These are phyloP conservation scores for Gallinago jamesoni DNA, from an alignment of 2,113 vertebrate species.

Conservation along the genomic window DNA sequence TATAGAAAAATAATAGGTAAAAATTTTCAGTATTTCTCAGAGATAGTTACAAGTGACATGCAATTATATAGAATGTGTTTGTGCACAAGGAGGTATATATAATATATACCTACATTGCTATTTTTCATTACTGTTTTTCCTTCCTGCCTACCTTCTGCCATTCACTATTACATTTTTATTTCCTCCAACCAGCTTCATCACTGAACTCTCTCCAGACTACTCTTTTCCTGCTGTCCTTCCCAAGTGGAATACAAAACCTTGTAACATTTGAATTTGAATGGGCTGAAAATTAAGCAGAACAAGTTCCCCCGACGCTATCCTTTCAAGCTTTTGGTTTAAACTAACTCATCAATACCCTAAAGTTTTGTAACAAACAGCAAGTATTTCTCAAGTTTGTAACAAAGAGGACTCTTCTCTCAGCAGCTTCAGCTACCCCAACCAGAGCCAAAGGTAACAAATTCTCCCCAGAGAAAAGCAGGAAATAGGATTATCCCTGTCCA, in stretches of 20 bases:
- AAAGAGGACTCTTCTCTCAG: neutral
- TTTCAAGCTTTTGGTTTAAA: conserved; percentile 30
- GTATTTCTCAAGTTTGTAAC: neutral
- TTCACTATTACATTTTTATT: neutral
- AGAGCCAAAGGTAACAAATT: conserved; percentile 35
- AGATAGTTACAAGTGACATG: neutral
- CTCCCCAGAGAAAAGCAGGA: conserved; percentile 27
- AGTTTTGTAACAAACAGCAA: neutral
- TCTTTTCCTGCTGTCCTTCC: neutral
- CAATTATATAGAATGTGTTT: neutral
- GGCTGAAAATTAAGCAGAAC: conserved; percentile 36
- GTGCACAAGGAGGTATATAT: neutral
- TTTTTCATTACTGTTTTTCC: neutral
- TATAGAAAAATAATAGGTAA: neutral
- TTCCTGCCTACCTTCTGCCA: neutral
- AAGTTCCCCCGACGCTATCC: neutral
- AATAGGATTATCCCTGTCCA: conserved; percentile 29
- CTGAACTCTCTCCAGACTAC: neutral
- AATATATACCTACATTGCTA: neutral
- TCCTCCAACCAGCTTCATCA: neutral
- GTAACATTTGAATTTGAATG: conserved; percentile 41
- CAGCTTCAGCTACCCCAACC: neutral
- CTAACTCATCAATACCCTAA: neutral
- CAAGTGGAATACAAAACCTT: conserved; percentile 3
- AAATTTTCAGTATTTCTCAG: neutral